Base-by-base conservation (phyloP, 2,797 vertebrate genomes). In the Fratercula arctica region DNA sequence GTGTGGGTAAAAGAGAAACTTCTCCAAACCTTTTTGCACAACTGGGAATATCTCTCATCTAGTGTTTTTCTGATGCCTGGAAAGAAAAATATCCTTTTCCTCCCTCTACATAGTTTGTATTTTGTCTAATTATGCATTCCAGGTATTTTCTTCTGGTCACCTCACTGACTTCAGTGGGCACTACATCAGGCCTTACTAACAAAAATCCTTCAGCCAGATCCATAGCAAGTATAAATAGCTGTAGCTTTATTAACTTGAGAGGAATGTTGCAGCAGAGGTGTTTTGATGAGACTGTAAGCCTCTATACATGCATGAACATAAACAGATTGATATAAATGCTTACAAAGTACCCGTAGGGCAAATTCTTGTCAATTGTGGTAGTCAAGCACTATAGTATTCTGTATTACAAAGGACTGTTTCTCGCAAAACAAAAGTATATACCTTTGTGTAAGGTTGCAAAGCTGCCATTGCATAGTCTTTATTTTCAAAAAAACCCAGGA, bases 1-100 rank as follows among this genome's bases (percentile, higher is more conserved):
- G 25, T 69, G 67, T 73, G 83, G 54, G 43, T 82, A 92, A 82
- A 82, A 80, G 24, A 92, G 43, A 90, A 92, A 73, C n/a, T 69
- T 90, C 67, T 90, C 85, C 80, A 93, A 86, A 66, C 31, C 45
- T 74, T 91, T 93, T 61, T 1, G 6, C 24, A 39, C 43, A 79
- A 37, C 24, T 31, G 35, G 39, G 12, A 46, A 39, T 60, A 26
- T 51, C 29, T 59, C 26, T 82, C 33, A 68, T 81, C 41, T 14
- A 59, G 37, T 61, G 24, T 78, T 94, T 86, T 93, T 72, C 54
- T 90, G 80, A 51, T 46, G 51, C 16, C 26, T 59, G 29, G 50
- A 54, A 79, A 33, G 14, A n/a, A 75, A 93, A 76, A 75, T 7
- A 66, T 18, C 25, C 2, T 28, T 72, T 68, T 39, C 13, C 15